Evolutionary conservation across 1,140 invertebrate genomes (phyloP).

Genomic region (Drosophila baimaii): DNA sequence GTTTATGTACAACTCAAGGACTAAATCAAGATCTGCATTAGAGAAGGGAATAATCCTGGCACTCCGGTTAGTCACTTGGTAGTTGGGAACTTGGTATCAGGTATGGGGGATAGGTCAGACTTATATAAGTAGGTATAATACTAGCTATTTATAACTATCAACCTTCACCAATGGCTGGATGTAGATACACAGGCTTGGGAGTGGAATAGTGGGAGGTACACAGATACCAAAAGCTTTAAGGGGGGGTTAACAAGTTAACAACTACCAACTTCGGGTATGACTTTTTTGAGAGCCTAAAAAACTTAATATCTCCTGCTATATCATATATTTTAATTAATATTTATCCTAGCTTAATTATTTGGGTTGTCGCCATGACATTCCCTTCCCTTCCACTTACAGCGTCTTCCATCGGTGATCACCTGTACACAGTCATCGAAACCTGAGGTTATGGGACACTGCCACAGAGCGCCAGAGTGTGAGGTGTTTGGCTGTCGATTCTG

Average conservation of each 20-base stretch:
- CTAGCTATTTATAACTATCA: constrained; percentile 1
- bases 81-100: constrained; percentile 12
- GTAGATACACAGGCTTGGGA: constrained; percentile 2
- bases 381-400: no score
- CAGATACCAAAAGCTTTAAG: constrained; percentile 19
- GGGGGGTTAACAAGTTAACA: constrained; percentile 23
- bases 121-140: constrained; percentile 1
- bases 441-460: constrained; percentile 91
- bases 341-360: constrained; percentile 2
- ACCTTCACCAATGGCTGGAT: constrained; percentile 32
- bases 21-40: constrained; percentile 10
- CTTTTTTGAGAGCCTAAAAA: not conserved
- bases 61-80: constrained; percentile 34
- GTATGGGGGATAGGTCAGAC: not conserved
- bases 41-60: constrained; percentile 13
- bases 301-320: not conserved
- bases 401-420: constrained; percentile 93
- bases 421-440: constrained; percentile 90
- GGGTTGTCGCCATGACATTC: no score
- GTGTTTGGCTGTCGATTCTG: constrained; percentile 93
- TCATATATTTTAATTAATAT: not conserved
- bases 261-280: constrained; percentile 9
- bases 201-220: constrained; percentile 4
- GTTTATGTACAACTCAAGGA: constrained; percentile 41
- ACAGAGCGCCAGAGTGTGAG: constrained; percentile 93